Evolutionary conservation across 1,140 invertebrate genomes (phyloP).

Genomic region (Glossosoma conforme): DNA sequence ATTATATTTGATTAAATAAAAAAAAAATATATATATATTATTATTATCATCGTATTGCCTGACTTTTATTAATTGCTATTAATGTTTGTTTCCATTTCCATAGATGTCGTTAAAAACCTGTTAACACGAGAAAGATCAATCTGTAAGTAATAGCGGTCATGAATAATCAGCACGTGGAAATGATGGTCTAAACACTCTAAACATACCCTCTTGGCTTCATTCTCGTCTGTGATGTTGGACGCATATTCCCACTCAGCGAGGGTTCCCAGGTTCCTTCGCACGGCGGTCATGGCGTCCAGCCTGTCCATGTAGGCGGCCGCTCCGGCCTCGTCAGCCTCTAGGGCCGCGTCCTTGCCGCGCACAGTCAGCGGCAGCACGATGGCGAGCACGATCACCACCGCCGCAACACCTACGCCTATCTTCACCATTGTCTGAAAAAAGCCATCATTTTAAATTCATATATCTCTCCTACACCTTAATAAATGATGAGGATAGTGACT

Average conservation of each 20-base stretch:
- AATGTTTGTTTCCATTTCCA: too few relatives aligned
- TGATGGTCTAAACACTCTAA: neutral
- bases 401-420: conserved; percentile 35
- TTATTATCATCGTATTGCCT: too few relatives aligned
- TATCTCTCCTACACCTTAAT: too few relatives aligned
- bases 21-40: too few relatives aligned
- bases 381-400: conserved; percentile 42
- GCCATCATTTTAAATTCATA: too few relatives aligned
- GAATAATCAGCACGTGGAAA: too few relatives aligned
- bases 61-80: too few relatives aligned
- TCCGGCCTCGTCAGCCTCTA: conserved; percentile 54
- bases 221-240: conserved; percentile 68
- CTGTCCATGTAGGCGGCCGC: conserved; percentile 56
- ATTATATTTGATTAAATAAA: too few relatives aligned
- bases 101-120: too few relatives aligned
- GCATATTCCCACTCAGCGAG: conserved; percentile 64
- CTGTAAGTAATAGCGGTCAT: too few relatives aligned
- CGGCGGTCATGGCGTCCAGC: conserved; percentile 52
- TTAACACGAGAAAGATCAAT: too few relatives aligned
- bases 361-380: conserved; percentile 39
- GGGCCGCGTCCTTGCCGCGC: conserved; percentile 46
- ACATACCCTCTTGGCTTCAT: conserved; percentile 56
- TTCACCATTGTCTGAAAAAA: conserved; percentile 21
- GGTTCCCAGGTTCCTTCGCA: conserved; percentile 52
- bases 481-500: too few relatives aligned